phyloP scores from a whole-genome alignment of 2,113 vertebrate species.

The Micromys minutus region DNA sequence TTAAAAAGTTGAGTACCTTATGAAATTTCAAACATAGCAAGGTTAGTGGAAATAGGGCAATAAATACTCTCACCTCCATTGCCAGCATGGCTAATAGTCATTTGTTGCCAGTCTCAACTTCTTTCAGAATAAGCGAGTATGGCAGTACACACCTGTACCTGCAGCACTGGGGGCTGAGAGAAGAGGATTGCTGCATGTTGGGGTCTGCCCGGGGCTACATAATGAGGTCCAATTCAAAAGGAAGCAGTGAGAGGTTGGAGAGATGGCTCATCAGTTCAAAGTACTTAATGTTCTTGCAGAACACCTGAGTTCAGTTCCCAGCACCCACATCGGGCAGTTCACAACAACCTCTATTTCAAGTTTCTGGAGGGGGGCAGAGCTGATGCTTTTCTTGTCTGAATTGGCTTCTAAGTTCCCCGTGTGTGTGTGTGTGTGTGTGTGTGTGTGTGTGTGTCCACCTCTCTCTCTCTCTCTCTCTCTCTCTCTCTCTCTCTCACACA shows the following conservation, averaged over 20 bases:
- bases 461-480: not conserved
- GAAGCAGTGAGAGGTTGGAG: not conserved
- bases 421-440: no score
- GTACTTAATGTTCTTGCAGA: not conserved
- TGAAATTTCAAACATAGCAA: slow-evolving; percentile 36
- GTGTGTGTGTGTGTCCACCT: no score
- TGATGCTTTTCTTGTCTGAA: not conserved
- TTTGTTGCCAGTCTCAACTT: slow-evolving; percentile 44
- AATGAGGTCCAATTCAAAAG: not conserved
- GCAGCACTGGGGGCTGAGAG: not conserved
- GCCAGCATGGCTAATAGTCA: not conserved
- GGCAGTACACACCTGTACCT: not conserved
- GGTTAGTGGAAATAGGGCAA: slow-evolving; percentile 17
- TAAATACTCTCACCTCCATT: not conserved
- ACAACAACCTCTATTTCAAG: not conserved
- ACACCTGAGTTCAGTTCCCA: not conserved
- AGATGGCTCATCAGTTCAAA: not conserved
- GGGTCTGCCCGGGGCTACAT: not conserved
- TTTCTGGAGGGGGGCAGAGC: not conserved
- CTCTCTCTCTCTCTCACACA: not conserved
- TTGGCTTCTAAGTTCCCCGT: not conserved
- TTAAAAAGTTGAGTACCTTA: not conserved
- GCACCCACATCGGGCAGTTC: not conserved
- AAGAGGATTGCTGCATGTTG: not conserved
- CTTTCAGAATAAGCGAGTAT: not conserved